Evolutionary conservation across 37 sponge, comb jelly and placozoan species (phyloP).

Genomic region (Cladorhizidae sp.): DNA sequence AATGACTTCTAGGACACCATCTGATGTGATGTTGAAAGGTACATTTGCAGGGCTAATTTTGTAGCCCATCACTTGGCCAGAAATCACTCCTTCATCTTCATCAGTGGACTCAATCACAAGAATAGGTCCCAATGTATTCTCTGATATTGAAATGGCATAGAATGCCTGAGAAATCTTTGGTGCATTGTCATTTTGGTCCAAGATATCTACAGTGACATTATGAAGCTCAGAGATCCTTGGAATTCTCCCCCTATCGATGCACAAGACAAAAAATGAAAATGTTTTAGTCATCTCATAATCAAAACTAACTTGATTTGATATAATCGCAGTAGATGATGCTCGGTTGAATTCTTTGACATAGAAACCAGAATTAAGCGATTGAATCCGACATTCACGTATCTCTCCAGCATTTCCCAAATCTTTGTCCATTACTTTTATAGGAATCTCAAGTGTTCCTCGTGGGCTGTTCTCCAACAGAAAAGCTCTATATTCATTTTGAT

Average conservation of each 20-base stretch:
- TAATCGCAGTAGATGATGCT: conserved; percentile 12
- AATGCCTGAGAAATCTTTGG: conserved; percentile 34
- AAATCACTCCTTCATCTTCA: conserved; percentile 48
- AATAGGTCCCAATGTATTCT: conserved; percentile 25
- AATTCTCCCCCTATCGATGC: conserved; percentile 44
- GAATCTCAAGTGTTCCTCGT: conserved; percentile 6
- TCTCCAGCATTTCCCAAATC: conserved; percentile 25
- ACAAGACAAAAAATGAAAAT: conserved; percentile 15
- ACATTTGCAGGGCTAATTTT: conserved; percentile 14
- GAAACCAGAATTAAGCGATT: conserved; percentile 16
- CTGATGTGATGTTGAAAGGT: conserved; percentile 42
- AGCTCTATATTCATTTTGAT: conserved; percentile 10
- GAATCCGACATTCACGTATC: conserved; percentile 25
- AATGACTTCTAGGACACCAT: conserved; percentile 32
- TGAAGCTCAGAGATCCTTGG: conserved; percentile 21
- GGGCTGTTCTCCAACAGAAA: conserved; percentile 40
- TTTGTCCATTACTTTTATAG: conserved; percentile 13
- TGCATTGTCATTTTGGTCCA: conserved; percentile 69
- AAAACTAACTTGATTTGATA: conserved; percentile 44
- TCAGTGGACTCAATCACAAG: conserved; percentile 58
- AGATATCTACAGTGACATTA: conserved; percentile 27
- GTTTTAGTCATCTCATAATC: conserved; percentile 32
- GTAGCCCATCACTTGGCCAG: conserved; percentile 26
- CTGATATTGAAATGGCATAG: conserved; percentile 32
- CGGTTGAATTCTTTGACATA: conserved; percentile 29